Percentiles rank a stretch among this genome's conserved stretches.
Evolutionary conservation across 2,888 invertebrate species (phyloP).

Genomic region (Exocentrus adspersus): DNA sequence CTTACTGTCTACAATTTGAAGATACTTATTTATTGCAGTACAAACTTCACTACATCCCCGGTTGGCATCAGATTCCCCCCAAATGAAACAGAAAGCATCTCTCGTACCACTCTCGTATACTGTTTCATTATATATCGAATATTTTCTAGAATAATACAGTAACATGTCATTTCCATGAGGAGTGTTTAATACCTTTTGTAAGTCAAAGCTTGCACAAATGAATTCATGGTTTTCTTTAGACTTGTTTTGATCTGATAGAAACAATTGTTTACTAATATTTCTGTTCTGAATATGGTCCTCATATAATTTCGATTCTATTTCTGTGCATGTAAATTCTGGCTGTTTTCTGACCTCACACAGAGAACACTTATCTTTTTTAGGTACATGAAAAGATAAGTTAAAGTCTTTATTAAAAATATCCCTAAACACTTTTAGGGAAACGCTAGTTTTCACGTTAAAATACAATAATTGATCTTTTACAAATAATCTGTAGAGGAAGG

Average conservation of each 20-base stretch:
- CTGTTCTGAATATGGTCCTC: background rate
- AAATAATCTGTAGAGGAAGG: constrained; percentile 10
- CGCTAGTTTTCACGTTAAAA: background rate
- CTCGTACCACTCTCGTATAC: constrained; percentile 44
- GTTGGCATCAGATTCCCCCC: constrained; percentile 41
- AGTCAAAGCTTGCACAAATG: constrained; percentile 39
- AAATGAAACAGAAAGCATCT: constrained; percentile 43
- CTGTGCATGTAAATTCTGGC: background rate
- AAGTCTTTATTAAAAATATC: constrained; percentile 3
- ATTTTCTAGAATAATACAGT: constrained; percentile 44
- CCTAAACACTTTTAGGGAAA: constrained; percentile 3
- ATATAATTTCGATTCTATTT: background rate
- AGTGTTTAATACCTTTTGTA: constrained; percentile 49
- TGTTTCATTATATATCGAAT: constrained; percentile 42
- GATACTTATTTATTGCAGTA: too few relatives aligned
- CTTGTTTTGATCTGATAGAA: constrained; percentile 23
- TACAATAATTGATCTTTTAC: background rate
- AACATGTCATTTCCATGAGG: constrained; percentile 46
- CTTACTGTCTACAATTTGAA: too few relatives aligned
- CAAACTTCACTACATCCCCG: too few relatives aligned
- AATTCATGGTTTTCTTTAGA: constrained; percentile 9
- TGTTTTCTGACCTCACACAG: constrained; percentile 13
- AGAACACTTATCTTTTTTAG: constrained; percentile 14
- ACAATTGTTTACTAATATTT: constrained; percentile 16
- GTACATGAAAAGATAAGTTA: background rate